Conservation (phyloP, 2,113 vertebrate genomes). For the Bucco capensis region DNA sequence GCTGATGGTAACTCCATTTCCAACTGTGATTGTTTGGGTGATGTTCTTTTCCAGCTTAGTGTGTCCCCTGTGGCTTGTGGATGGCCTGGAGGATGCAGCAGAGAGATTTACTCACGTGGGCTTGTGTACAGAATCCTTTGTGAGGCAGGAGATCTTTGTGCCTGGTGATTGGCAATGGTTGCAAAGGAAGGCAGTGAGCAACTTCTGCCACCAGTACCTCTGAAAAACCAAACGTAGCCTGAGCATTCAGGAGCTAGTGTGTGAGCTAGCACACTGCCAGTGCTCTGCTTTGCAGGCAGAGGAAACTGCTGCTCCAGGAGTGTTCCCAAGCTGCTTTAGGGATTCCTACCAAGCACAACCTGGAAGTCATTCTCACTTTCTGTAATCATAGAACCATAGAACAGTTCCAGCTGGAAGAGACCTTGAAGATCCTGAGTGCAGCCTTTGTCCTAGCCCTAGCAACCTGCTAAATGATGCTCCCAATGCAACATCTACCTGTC, state of each 20-base stretch:
- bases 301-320: background rate
- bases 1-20: background rate
- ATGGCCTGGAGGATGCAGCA: background rate
- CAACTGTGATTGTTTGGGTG: background rate
- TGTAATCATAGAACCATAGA: too few relatives aligned
- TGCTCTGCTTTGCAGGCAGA: background rate
- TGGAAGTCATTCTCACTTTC: background rate
- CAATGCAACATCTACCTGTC: too few relatives aligned
- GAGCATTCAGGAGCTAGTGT: background rate
- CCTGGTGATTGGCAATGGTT: background rate
- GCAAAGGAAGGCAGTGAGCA: background rate
- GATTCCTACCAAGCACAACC: background rate
- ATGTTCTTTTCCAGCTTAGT: too few relatives aligned
- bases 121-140: background rate
- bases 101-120: rapidly evolving
- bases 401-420: too few relatives aligned
- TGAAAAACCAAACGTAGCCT: background rate
- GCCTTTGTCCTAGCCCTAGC: too few relatives aligned
- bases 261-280: background rate
- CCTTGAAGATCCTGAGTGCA: too few relatives aligned
- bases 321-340: background rate
- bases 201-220: background rate
- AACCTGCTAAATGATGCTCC: too few relatives aligned
- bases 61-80: background rate
- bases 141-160: background rate